Evolutionary conservation across 2,113 vertebrate species (phyloP).

Genomic region (Rostratula benghalensis): DNA sequence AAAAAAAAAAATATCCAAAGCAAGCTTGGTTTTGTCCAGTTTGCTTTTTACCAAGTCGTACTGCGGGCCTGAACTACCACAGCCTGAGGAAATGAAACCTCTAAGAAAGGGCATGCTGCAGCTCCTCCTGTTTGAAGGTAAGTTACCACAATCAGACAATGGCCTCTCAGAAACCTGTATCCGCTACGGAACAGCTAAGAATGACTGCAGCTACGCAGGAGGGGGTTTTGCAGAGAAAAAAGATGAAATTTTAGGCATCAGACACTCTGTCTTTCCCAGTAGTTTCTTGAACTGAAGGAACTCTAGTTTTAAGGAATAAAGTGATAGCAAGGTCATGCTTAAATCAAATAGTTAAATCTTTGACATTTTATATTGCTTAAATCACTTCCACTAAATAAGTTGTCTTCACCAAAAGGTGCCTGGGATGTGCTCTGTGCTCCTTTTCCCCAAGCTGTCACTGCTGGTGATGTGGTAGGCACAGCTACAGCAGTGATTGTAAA

Average conservation of each 20-base stretch:
- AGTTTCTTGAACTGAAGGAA: background rate
- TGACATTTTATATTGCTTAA: background rate
- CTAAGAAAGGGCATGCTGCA: fast-evolving
- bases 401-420: background rate
- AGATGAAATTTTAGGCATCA: background rate
- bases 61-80: background rate
- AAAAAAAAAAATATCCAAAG: background rate
- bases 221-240: background rate
- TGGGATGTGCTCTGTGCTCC: background rate
- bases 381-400: background rate
- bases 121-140: background rate
- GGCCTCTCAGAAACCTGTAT: background rate
- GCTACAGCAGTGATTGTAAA: background rate
- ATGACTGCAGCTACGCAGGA: background rate
- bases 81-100: background rate
- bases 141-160: background rate
- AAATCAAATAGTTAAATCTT: background rate
- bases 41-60: background rate
- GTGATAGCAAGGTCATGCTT: background rate
- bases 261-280: background rate
- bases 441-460: background rate
- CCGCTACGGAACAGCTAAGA: background rate
- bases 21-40: background rate
- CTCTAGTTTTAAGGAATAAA: background rate
- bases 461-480: background rate